A percentile compares a stretch with the other conserved stretches of the same genome.
phyloP scores from a whole-genome alignment of 2,113 vertebrate genomes.

The Urocitellus parryii region DNA sequence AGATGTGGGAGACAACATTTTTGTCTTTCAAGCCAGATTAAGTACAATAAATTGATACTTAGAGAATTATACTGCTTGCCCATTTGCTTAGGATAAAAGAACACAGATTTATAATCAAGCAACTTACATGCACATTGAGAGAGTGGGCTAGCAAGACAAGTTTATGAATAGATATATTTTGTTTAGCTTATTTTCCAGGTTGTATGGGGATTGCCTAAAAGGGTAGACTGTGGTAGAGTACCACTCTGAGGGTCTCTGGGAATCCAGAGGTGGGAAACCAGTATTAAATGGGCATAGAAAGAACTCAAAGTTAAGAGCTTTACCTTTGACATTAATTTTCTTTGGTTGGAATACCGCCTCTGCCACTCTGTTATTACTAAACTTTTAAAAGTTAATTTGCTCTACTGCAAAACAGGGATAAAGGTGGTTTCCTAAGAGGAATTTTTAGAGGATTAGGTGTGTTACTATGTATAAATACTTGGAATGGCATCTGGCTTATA shows the following conservation, averaged over 20 bases:
- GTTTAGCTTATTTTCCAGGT: background rate
- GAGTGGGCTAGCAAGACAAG: background rate
- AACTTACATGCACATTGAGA: background rate
- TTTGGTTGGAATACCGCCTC: background rate
- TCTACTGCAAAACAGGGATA: constrained; percentile 5
- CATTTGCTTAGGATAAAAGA: constrained; percentile 46
- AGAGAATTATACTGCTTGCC: background rate
- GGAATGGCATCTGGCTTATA: background rate
- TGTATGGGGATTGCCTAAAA: constrained; percentile 17
- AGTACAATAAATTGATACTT: background rate
- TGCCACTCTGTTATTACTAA: background rate
- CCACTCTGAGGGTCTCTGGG: background rate
- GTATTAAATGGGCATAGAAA: background rate
- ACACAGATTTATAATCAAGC: background rate
- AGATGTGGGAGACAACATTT: background rate
- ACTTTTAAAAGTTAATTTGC: constrained; percentile 46
- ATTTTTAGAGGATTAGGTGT: constrained; percentile 2
- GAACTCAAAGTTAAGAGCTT: background rate
- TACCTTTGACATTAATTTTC: constrained; percentile 7
- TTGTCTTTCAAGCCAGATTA: background rate
- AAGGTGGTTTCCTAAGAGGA: background rate
- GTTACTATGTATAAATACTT: constrained; percentile 11
- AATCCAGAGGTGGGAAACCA: background rate
- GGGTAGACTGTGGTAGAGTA: background rate
- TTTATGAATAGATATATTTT: constrained; percentile 34